These are phyloP conservation scores for Monochamus saltuarius DNA, from an alignment of 1,140 invertebrate genomes.

Conservation along the genomic window DNA sequence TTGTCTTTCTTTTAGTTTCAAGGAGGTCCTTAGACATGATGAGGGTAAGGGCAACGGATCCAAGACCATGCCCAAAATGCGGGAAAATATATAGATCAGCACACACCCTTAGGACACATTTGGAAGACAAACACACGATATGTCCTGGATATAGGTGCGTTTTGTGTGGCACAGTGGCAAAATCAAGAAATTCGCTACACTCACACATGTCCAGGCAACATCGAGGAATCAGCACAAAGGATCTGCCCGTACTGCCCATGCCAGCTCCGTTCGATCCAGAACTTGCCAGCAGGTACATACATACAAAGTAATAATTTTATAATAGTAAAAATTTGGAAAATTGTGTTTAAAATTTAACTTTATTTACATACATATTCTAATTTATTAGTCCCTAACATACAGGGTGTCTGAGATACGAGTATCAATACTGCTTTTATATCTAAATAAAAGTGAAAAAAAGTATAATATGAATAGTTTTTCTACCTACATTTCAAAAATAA, in stretches of 20 bases:
- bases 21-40: conserved; percentile 78
- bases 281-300: conserved; percentile 67
- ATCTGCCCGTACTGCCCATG: conserved; percentile 87
- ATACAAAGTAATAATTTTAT: background rate
- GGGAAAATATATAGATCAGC: conserved; percentile 90
- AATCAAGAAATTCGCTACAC: conserved; percentile 85
- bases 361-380: too few relatives aligned
- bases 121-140: conserved; percentile 90
- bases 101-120: conserved; percentile 83
- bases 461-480: too few relatives aligned
- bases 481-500: too few relatives aligned
- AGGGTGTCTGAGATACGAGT: too few relatives aligned
- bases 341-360: background rate
- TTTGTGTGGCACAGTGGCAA: conserved; percentile 87
- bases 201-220: conserved; percentile 92
- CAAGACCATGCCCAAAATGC: conserved; percentile 87
- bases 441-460: too few relatives aligned
- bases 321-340: background rate
- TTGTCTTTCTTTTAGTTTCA: conserved; percentile 58
- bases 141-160: conserved; percentile 90
- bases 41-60: conserved; percentile 85
- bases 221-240: conserved; percentile 88
- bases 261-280: conserved; percentile 87
- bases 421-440: too few relatives aligned
- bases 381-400: too few relatives aligned